Evolutionary conservation across 2,113 vertebrate genomes (phyloP), one percentile per base, ranked within the genome.

Genomic region (Panurus biarmicus): DNA sequence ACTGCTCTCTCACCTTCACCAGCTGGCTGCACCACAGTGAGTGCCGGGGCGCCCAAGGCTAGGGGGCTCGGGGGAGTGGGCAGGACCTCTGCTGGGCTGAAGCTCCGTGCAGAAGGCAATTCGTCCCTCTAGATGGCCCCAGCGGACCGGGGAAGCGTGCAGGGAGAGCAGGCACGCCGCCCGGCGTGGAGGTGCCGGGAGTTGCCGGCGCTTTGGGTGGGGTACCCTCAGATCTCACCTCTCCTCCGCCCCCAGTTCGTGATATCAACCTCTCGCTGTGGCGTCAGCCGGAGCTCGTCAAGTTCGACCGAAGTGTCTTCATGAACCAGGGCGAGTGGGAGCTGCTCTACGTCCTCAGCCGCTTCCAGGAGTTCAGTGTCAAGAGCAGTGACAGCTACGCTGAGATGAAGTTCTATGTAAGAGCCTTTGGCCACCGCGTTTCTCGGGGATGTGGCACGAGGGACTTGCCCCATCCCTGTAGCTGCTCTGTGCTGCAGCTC

Each of bases 301-400:
- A 98, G 91, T 97, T 97, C 4, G 99, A 99, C 97, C 98, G 98
- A 85, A 98, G 97, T 0, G 93, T 99, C 92, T 99, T 99, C 98
- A 99, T 99, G 98, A 99, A 99, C 97, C 98, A 99, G 94, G 99
- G 99, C 5, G 99, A 99, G 94, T 99, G 99, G 99, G 99, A 99
- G 97, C 97, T 99, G 45, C 98, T 99, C n/a, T 98, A 98, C 2
- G 96, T 99, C 17, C 98, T 99, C 95, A 98, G 98, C 76, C 95
- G 94, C 53, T 99, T 99, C 94, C 98, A 96, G 85, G 98, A 97
- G 96, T 99, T 99, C 98, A 98, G 98, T 1, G 96, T 99, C 70
- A 98, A 99, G 69, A 96, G 98, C 50, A 97, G 98, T 0, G 96
- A 98, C 94, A 97, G 96, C 69, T 99, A 98, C 0, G 99, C 99